Base-by-base conservation (phyloP, 2,797 vertebrate species). In the Xiphorhynchus erythropygius region DNA sequence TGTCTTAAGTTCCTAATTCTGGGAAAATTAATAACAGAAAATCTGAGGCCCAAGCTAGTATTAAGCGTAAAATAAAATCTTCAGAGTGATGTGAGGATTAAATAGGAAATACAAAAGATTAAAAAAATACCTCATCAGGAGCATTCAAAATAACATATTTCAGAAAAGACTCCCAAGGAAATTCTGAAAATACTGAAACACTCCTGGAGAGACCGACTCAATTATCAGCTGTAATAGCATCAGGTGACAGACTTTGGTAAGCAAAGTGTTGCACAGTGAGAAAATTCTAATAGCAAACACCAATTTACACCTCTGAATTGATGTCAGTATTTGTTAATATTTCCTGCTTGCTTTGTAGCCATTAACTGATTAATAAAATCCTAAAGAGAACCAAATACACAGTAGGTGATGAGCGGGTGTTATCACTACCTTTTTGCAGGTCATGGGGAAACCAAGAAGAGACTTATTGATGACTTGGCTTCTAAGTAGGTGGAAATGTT, bases 361-460 rank as follows among this genome's bases (percentile, higher is more conserved):
- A 96, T 96, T 94, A 94, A 79, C 47, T 87, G 90, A 97, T 93
- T 92, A 96, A 94, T 94, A 70, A 94, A 95, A 70, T 70, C 57
- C 49, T 91, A 79, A 90, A 93, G 49, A 76, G 68, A 88, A 67
- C 63, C 42, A 95, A 87, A 87, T 33, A 49, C 65, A 37, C 86
- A 70, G 64, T 53, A 64, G 63, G 88, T 41, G 62, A 44, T 89
- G 67, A 95, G 74, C 41, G 91, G 70, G 44, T 93, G 81, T 84
- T 96, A 88, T 62, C 39, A 18, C 33, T 87, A n/a, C 27, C 21
- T 62, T 78, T 91, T 84, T 63, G 57, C 41, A 93, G 67, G 46
- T 56, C 28, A 59, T 68, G 53, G 59, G 28, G 42, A 93, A 93
- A 87, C 32, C 56, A 52, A 86, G 62, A 49, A 83, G 33, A 67